These are phyloP conservation scores for Eunapius fragilis DNA, from an alignment of 37 sponge, comb jelly and placozoan genomes.

Conservation along the genomic window DNA sequence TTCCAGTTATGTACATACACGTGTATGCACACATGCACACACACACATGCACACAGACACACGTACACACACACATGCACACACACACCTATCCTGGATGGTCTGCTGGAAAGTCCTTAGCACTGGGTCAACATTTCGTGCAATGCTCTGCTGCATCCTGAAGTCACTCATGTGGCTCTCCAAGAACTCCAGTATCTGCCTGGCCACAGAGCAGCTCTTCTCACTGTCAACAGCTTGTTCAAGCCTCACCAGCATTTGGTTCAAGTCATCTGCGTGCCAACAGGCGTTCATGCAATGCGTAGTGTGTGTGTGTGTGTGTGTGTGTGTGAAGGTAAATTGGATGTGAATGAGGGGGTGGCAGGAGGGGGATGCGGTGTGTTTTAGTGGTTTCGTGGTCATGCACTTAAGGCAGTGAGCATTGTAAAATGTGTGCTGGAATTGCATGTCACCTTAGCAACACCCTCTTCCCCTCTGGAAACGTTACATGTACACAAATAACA, in stretches of 20 bases:
- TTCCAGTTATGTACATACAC: too few species aligned
- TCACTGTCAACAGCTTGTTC: conserved; percentile 59
- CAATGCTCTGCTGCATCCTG: conserved; percentile 19
- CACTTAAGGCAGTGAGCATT: not conserved
- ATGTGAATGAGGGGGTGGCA: not conserved
- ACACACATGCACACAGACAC: not conserved
- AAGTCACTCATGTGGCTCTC: conserved; percentile 51
- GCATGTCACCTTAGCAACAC: not conserved
- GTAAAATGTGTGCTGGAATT: not conserved
- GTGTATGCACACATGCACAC: too few species aligned
- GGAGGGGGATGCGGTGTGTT: not conserved
- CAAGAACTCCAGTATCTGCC: conserved; percentile 51
- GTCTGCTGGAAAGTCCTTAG: conserved; percentile 24
- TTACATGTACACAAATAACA: too few species aligned
- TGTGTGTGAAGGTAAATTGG: too few species aligned
- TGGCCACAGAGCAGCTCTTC: conserved; percentile 40
- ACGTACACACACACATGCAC: too few species aligned
- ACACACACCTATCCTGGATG: conserved; percentile 17
- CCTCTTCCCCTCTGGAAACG: too few species aligned
- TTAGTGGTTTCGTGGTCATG: not conserved
- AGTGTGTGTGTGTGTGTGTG: too few species aligned
- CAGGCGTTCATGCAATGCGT: too few species aligned
- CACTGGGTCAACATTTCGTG: conserved; percentile 28
- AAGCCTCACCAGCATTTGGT: conserved; percentile 51
- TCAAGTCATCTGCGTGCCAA: conserved; percentile 74